A percentile compares a stretch with the other conserved stretches of the same genome.
These are phyloP conservation scores for Volucella bombylans DNA, from an alignment of 2,888 invertebrate species.

Conservation along the genomic window DNA sequence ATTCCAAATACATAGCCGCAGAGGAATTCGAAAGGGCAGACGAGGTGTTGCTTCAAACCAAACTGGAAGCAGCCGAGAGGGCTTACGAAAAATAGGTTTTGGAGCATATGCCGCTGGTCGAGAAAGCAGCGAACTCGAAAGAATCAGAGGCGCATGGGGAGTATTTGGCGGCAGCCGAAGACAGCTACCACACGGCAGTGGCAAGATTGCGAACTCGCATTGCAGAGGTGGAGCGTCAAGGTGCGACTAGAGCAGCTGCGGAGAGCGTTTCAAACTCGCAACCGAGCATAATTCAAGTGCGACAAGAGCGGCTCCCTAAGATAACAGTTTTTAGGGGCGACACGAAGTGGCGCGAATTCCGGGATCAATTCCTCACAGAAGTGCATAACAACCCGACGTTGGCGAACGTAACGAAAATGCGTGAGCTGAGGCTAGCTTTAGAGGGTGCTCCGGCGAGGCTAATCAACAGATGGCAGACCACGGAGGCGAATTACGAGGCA, in stretches of 20 bases:
- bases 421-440: slow-evolving; percentile 11
- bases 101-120: neutral
- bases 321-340: neutral
- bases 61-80: neutral
- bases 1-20: no score
- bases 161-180: neutral
- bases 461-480: slow-evolving; percentile 18
- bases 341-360: no score
- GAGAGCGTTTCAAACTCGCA: neutral
- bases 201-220: neutral
- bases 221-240: neutral
- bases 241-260: neutral
- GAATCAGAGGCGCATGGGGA: neutral
- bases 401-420: slow-evolving; percentile 19
- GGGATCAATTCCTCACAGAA: slow-evolving; percentile 12
- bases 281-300: slow-evolving; percentile 15
- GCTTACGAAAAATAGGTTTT: neutral
- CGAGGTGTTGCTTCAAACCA: slow-evolving; percentile 4
- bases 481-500: neutral
- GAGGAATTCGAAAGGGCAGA: no score
- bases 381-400: slow-evolving; percentile 13
- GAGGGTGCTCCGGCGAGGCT: slow-evolving; percentile 2
- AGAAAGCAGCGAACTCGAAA: neutral
- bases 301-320: neutral
- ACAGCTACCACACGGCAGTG: no score